Evolutionary conservation across 1,140 invertebrate genomes (phyloP), one percentile per base, ranked within the genome.

Genomic region (Hyphantria cunea): DNA sequence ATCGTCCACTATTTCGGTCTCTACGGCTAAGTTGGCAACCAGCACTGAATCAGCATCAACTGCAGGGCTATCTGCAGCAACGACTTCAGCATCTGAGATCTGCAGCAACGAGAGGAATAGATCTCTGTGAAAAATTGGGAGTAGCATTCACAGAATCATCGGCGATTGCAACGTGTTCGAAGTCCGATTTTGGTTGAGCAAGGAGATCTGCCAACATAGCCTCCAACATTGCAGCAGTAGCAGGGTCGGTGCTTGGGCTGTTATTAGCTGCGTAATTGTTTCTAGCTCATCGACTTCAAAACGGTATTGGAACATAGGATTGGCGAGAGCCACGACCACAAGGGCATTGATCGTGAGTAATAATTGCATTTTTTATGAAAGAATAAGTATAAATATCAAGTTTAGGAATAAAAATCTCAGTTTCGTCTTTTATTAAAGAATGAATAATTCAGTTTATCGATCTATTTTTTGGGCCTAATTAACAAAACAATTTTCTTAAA

Each of bases 361-460:
- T 75, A 76, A 82, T 74, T 86, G 84, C 83, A 86, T 86, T 49
- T 71, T 78, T 41, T 49, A 49, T 61, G 44, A 51, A 73, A 39
- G 7, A 0, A 25, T 25, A 25, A 25, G 5, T 3, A 3, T 25
- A 25, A 25, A 25, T 5, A 3, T 25, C 5, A 25, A 25, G 5
- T 5, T 25, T 25, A 25, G 1, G 2, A 25, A 1, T 25, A 25
- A 25, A 25, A 25, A 25, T 5, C 5, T 25, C 17, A 25, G 2
- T 25, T 25, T 25, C 17, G 5, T 25, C 17, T 3, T 25, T n/a
- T n/a, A n/a, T n/a, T n/a, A n/a, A n/a, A n/a, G n/a, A n/a, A n/a
- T n/a, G n/a, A n/a, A n/a, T n/a, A n/a, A n/a, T n/a, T n/a, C n/a
- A n/a, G n/a, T n/a, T n/a, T n/a, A n/a, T n/a, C n/a, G n/a, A n/a